These are phyloP conservation scores for Uria aalge DNA, from an alignment of 2,113 vertebrate species.

Conservation along the genomic window DNA sequence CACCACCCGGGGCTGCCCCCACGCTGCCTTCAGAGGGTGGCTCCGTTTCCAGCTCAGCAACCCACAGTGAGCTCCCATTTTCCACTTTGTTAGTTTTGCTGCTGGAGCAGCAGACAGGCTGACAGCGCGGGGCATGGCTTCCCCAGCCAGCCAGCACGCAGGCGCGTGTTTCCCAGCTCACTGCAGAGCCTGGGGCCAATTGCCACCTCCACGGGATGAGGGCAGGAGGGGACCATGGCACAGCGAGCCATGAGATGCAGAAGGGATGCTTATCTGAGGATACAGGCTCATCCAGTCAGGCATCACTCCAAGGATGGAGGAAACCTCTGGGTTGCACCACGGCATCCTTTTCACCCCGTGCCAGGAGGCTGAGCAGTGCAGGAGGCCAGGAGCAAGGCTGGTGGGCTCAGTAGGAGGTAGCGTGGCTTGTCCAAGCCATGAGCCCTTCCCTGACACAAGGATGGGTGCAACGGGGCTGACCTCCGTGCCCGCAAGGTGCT, in stretches of 20 bases:
- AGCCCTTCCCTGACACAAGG: background rate
- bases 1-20: rapidly evolving
- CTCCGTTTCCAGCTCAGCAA: background rate
- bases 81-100: background rate
- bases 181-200: background rate
- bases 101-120: background rate
- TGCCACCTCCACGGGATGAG: rapidly evolving
- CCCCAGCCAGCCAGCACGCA: background rate
- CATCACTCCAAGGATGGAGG: background rate
- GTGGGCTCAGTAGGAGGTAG: rapidly evolving
- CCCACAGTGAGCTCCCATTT: background rate
- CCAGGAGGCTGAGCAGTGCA: rapidly evolving
- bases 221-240: background rate
- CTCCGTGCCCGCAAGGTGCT: rapidly evolving
- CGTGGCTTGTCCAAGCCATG: rapidly evolving
- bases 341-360: rapidly evolving
- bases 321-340: rapidly evolving
- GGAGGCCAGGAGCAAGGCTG: background rate
- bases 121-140: background rate
- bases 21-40: background rate
- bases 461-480: rapidly evolving
- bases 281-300: background rate
- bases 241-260: rapidly evolving
- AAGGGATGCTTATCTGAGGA: background rate
- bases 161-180: background rate